phyloP scores from a whole-genome alignment of 2,888 invertebrate species.

The Ornithoptera alexandrae region DNA sequence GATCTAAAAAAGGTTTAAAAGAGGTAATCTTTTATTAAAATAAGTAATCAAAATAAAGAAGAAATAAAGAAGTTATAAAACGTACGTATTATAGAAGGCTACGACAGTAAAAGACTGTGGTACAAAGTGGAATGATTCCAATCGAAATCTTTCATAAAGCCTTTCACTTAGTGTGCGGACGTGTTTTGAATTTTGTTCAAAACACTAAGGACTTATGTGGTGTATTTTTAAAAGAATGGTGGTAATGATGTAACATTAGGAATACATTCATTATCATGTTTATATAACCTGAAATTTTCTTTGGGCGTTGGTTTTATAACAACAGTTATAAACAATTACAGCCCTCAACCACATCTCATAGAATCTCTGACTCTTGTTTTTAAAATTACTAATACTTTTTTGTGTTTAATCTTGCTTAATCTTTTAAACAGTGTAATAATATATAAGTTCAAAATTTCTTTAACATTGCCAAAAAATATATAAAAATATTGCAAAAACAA shows the following conservation, averaged over 20 bases:
- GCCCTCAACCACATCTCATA: not conserved
- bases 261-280: not conserved
- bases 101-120: not conserved
- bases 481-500: not conserved
- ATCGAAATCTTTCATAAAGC: slow-evolving; percentile 10
- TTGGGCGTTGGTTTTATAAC: too few relatives aligned
- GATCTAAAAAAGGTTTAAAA: too few relatives aligned
- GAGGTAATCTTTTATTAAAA: too few relatives aligned
- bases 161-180: slow-evolving; percentile 11
- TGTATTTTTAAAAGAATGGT: not conserved
- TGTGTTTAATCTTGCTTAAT: too few relatives aligned
- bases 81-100: not conserved
- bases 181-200: slow-evolving; percentile 6
- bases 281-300: not conserved
- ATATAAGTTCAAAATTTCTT: not conserved
- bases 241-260: not conserved
- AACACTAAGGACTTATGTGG: not conserved
- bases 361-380: not conserved
- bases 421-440: too few relatives aligned
- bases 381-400: not conserved
- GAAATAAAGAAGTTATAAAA: not conserved
- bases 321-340: too few relatives aligned
- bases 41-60: too few relatives aligned
- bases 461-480: not conserved
- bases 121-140: slow-evolving; percentile 5